Evolutionary conservation across 1,140 invertebrate species (phyloP).

Genomic region (Chelonus insularis): DNA sequence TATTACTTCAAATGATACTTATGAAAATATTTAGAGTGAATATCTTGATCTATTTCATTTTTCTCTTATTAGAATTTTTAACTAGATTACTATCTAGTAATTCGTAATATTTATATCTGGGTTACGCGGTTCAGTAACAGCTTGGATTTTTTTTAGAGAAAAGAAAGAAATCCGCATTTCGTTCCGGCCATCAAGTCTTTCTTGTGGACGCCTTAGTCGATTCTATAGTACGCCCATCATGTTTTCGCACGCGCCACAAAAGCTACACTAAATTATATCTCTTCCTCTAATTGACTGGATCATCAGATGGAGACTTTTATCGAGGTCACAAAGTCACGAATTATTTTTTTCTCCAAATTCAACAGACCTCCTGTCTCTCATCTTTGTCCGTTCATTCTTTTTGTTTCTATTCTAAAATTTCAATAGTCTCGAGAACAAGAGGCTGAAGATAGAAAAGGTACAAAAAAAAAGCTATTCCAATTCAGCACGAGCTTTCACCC

Average conservation of each 20-base stretch:
- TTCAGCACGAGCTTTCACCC: slow-evolving; percentile 18
- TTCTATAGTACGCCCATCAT: slow-evolving; percentile 1
- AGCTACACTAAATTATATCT: slow-evolving; percentile 24
- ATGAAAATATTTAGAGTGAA: background rate
- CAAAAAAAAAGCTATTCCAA: background rate
- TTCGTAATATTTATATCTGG: slow-evolving; percentile 29
- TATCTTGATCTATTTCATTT: slow-evolving; percentile 1
- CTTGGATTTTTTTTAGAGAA: slow-evolving; percentile 22
- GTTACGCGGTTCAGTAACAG: slow-evolving; percentile 35
- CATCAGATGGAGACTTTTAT: slow-evolving; percentile 22
- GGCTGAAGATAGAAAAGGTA: background rate
- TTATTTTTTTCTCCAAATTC: slow-evolving; percentile 14
- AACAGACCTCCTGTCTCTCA: no score
- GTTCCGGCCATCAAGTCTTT: slow-evolving; percentile 32
- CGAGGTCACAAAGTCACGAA: slow-evolving; percentile 25
- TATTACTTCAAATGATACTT: background rate
- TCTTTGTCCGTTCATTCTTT: no score
- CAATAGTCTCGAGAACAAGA: background rate
- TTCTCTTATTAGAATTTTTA: slow-evolving; percentile 17
- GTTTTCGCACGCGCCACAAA: slow-evolving; percentile 26
- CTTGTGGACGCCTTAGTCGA: background rate
- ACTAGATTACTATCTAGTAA: slow-evolving; percentile 10
- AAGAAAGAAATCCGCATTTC: slow-evolving; percentile 34
- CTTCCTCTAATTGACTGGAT: slow-evolving; percentile 26
- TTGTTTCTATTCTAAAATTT: background rate